These are phyloP conservation scores for Hedya salicella DNA, from an alignment of 2,888 invertebrate genomes.

Conservation along the genomic window DNA sequence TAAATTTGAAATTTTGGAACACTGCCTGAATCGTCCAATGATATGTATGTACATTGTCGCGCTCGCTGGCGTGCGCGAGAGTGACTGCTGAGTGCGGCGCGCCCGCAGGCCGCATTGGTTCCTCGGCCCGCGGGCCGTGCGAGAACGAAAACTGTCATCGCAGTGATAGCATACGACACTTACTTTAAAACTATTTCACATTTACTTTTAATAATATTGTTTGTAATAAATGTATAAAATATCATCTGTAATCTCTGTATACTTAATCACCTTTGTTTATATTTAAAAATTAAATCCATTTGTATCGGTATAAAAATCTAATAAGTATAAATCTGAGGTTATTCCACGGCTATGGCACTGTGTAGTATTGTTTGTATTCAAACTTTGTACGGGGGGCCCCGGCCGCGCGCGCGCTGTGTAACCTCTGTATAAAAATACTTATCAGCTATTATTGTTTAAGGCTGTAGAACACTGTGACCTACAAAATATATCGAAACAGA, in stretches of 20 bases:
- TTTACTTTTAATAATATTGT: slow-evolving; percentile 83
- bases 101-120: neutral
- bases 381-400: slow-evolving; percentile 72
- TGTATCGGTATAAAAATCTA: slow-evolving; percentile 85
- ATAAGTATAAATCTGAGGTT: slow-evolving; percentile 84
- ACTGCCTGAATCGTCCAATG: slow-evolving; percentile 71
- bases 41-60: slow-evolving; percentile 80
- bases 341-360: slow-evolving; percentile 82
- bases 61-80: slow-evolving; percentile 50
- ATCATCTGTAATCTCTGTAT: slow-evolving; percentile 86
- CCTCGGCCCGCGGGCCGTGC: slow-evolving; percentile 49
- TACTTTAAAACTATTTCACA: slow-evolving; percentile 82
- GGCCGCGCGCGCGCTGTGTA: slow-evolving; percentile 55
- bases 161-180: slow-evolving; percentile 71
- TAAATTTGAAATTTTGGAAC: slow-evolving; percentile 56
- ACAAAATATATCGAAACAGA: slow-evolving; percentile 60
- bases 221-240: slow-evolving; percentile 85
- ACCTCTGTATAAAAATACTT: slow-evolving; percentile 82
- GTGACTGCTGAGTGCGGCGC: neutral
- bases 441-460: slow-evolving; percentile 81
- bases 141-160: slow-evolving; percentile 55
- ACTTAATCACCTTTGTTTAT: slow-evolving; percentile 84
- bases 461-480: slow-evolving; percentile 58
- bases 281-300: slow-evolving; percentile 86
- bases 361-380: slow-evolving; percentile 76